A percentile compares a stretch with the other conserved stretches of the same genome.
Conservation (phyloP, 2,113 vertebrate genomes). For the Athene noctua region DNA sequence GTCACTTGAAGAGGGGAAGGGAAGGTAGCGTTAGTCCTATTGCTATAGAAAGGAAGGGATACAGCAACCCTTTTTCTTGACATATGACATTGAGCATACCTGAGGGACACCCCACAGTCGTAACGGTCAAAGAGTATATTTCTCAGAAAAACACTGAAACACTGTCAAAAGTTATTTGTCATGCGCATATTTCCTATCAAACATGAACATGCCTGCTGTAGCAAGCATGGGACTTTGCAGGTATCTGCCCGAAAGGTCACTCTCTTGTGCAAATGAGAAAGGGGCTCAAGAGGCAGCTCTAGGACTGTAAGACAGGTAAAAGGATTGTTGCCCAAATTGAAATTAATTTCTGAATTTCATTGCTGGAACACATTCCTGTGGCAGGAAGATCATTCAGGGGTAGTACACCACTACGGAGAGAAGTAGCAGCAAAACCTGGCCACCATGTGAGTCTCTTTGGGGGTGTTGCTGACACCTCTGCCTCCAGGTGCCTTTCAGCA, state of each 20-base stretch:
- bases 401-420: not conserved
- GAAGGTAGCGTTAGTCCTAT: too few relatives aligned
- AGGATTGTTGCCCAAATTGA: not conserved
- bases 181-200: not conserved
- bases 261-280: not conserved
- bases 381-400: not conserved
- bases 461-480: not conserved
- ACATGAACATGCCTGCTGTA: not conserved
- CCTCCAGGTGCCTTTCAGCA: not conserved
- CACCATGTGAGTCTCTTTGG: rapidly evolving
- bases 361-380: not conserved
- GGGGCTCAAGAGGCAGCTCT: not conserved
- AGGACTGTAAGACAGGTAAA: not conserved
- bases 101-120: not conserved
- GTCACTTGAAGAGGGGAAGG: not conserved
- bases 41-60: not conserved
- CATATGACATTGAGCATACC: not conserved
- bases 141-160: not conserved
- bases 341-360: not conserved
- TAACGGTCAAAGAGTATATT: not conserved
- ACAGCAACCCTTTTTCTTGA: not conserved
- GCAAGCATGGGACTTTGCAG: not conserved
- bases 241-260: not conserved
- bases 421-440: not conserved
- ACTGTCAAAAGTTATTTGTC: not conserved